Percentiles rank a stretch among this genome's conserved stretches.
phyloP scores from a whole-genome alignment of 2,797 vertebrate species.

The Florisuga fusca region DNA sequence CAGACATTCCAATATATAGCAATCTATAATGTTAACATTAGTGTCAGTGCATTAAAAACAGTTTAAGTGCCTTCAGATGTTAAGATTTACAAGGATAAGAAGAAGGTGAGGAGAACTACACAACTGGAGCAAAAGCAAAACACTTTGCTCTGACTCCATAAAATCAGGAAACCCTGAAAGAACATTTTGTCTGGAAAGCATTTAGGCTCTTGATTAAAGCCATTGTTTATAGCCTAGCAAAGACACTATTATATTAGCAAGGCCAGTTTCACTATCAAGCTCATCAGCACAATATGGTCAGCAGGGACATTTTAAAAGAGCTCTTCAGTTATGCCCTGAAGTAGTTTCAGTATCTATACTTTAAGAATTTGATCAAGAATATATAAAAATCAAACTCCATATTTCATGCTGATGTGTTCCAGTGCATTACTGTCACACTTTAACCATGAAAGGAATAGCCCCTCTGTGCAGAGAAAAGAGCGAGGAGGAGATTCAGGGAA shows the following conservation, averaged over 20 bases:
- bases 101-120: neutral
- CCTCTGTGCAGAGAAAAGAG: slow-evolving; percentile 39
- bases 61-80: slow-evolving; percentile 6
- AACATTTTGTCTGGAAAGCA: slow-evolving; percentile 38
- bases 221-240: slow-evolving; percentile 43
- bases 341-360: slow-evolving; percentile 54
- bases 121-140: slow-evolving; percentile 6
- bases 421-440: slow-evolving; percentile 43
- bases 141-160: neutral
- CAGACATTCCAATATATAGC: neutral
- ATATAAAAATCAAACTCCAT: slow-evolving; percentile 53
- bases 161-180: slow-evolving; percentile 57
- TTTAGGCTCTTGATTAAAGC: slow-evolving; percentile 67
- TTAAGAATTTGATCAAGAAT: slow-evolving; percentile 69
- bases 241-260: slow-evolving; percentile 28
- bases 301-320: slow-evolving; percentile 54
- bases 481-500: slow-evolving; percentile 45
- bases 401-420: slow-evolving; percentile 43
- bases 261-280: slow-evolving; percentile 20
- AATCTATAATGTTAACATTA: slow-evolving; percentile 21
- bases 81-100: slow-evolving; percentile 39
- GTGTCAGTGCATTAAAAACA: slow-evolving; percentile 6
- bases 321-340: slow-evolving; percentile 38
- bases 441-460: slow-evolving; percentile 41
- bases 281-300: slow-evolving; percentile 13